phyloP scores from a whole-genome alignment of 2,888 invertebrate species.

The Sipha maydis region DNA sequence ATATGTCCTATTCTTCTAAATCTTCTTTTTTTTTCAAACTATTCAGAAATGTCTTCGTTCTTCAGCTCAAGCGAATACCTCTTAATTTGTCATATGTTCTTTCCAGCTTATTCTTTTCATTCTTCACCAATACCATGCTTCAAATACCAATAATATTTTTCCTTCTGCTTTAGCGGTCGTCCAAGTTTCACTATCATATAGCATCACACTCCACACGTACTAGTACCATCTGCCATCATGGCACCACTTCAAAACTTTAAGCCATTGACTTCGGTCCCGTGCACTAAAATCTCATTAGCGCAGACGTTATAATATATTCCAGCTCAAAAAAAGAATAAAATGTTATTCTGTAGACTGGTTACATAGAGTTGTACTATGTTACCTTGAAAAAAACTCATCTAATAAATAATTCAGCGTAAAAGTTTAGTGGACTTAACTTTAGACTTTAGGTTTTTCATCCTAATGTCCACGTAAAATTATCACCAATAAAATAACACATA shows the following conservation, averaged over 20 bases:
- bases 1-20: too few species aligned
- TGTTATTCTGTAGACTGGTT: background rate
- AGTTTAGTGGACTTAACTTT: background rate
- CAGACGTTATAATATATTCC: background rate
- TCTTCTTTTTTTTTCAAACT: too few species aligned
- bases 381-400: background rate
- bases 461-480: background rate
- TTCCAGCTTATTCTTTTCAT: too few species aligned
- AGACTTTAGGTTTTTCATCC: background rate
- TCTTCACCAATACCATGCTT: too few species aligned
- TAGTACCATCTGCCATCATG: too few species aligned
- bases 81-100: too few species aligned
- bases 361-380: background rate
- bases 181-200: too few species aligned
- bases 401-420: background rate
- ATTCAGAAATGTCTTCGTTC: too few species aligned
- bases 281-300: constrained; percentile 8
- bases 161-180: too few species aligned
- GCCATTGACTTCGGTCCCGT: background rate
- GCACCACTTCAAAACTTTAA: background rate
- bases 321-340: background rate
- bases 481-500: background rate
- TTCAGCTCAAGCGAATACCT: too few species aligned
- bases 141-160: too few species aligned
- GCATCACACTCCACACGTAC: too few species aligned